These are phyloP conservation scores for Drosophila melanogaster DNA, from an alignment of 1,140 invertebrate species.

Conservation along the genomic window Release_6_plus_ISO1_MT NT_037436.4:19383001-19383500, in stretches of 20 bases:
- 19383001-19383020: conserved; percentile 21
- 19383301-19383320: conserved; percentile 22
- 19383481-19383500: too few relatives aligned
- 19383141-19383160: conserved; percentile 44
- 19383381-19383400: conserved; percentile 45
- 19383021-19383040: conserved; percentile 12
- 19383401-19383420: conserved; percentile 11
- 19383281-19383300: conserved; percentile 51
- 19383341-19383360: conserved; percentile 25
- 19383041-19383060: conserved; percentile 68
- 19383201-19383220: conserved; percentile 21
- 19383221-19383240: neutral
- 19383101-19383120: conserved; percentile 48
- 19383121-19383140: conserved; percentile 72
- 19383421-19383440: neutral
- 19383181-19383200: conserved; percentile 71
- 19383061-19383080: conserved; percentile 53
- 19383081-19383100: conserved; percentile 77
- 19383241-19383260: conserved; percentile 67
- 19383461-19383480: neutral
- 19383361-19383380: conserved; percentile 78
- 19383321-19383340: conserved; percentile 4
- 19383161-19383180: conserved; percentile 69
- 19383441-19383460: neutral
- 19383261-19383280: conserved; percentile 79